A percentile compares a stretch with the other conserved stretches of the same genome.
Evolutionary conservation across 2,797 vertebrate genomes (phyloP).

Genomic region (Xiphorhynchus erythropygius): DNA sequence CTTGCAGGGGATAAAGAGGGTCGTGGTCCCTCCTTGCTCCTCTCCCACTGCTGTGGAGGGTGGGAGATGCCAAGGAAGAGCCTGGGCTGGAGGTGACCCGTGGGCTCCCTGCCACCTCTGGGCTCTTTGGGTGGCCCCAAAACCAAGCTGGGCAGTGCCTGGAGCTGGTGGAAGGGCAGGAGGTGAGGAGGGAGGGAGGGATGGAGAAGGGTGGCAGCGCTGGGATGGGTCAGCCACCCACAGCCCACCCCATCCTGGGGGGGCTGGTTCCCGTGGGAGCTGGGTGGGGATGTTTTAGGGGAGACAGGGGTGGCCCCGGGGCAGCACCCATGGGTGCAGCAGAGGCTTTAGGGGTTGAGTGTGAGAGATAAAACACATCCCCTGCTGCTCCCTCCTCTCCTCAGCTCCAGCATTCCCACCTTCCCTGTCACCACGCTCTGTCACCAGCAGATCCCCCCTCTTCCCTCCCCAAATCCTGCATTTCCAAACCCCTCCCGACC

Average conservation of each 20-base stretch:
- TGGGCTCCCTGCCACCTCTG: not conserved
- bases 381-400: not conserved
- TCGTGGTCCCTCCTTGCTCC: not conserved
- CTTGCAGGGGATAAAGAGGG: not conserved
- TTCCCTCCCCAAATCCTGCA: not conserved
- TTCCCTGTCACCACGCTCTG: not conserved
- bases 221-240: fast-evolving
- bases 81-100: not conserved
- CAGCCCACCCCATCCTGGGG: not conserved
- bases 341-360: not conserved
- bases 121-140: not conserved
- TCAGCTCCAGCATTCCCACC: not conserved
- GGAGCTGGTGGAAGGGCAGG: not conserved
- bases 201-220: not conserved
- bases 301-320: not conserved
- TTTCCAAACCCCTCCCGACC: not conserved
- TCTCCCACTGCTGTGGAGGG: not conserved
- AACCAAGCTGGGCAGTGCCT: not conserved
- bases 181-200: not conserved
- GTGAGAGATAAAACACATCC: not conserved
- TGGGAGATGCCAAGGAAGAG: not conserved
- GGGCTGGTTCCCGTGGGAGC: fast-evolving
- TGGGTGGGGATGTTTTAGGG: too few relatives aligned
- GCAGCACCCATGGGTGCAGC: not conserved
- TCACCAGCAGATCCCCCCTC: too few relatives aligned